Evolutionary conservation across 2,113 vertebrate genomes (phyloP).

Genomic region (Zapornia atra): DNA sequence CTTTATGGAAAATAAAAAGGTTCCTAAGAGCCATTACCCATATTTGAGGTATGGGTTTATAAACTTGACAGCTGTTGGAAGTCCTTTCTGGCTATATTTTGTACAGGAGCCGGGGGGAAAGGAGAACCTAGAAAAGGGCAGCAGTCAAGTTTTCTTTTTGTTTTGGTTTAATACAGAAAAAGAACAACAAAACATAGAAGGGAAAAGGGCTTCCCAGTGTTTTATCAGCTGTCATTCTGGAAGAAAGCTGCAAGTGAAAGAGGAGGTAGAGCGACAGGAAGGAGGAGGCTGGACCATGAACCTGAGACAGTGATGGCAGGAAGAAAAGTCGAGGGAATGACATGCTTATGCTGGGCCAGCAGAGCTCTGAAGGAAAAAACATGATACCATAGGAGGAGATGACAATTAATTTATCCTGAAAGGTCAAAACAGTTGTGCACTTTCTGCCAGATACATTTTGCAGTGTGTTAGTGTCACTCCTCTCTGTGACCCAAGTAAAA

Average conservation of each 20-base stretch:
- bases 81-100: neutral
- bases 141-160: neutral
- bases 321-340: neutral
- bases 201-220: neutral
- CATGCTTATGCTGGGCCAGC: neutral
- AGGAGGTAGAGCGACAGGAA: neutral
- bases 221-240: neutral
- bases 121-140: neutral
- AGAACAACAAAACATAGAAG: neutral
- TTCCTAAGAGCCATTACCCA: neutral
- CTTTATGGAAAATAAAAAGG: neutral
- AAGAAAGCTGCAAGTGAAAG: neutral
- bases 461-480: neutral
- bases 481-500: neutral
- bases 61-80: neutral
- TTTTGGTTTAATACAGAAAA: neutral
- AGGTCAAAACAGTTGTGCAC: neutral
- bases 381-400: neutral
- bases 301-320: neutral
- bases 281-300: neutral
- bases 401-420: neutral
- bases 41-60: neutral
- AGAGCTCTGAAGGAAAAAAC: neutral
- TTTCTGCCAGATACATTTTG: neutral
- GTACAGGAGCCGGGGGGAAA: neutral